Base-by-base conservation (phyloP, 35 echinoderm and acorn worm genomes). In the Diadema setosum region DNA sequence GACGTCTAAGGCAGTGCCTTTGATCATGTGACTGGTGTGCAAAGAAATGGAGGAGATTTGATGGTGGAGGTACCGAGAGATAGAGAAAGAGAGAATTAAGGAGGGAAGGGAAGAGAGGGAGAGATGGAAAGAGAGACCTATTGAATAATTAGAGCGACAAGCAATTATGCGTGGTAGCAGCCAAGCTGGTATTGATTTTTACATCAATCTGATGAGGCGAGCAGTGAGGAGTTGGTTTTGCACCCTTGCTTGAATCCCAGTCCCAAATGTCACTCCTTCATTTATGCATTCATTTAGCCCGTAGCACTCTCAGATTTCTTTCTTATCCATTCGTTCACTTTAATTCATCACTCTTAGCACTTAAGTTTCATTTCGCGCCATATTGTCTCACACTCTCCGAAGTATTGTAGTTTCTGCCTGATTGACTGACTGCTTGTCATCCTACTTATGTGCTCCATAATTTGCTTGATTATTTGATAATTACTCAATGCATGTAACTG, bases 71-170 rank as follows among this genome's bases (percentile, higher is more conserved):
- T n/a, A n/a, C n/a, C n/a, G n/a, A n/a, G n/a, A n/a, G n/a, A n/a
- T n/a, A n/a, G n/a, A n/a, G n/a, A n/a, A n/a, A n/a, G n/a, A n/a
- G n/a, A n/a, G n/a, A n/a, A n/a, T n/a, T n/a, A n/a, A n/a, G n/a
- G n/a, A 50, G 57, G 34, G 40, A 46, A 55, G 76, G 45, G 70
- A 89, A 81, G 61, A 80, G 45, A 60, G 42, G 46, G 18, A 82
- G 45, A 27, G 58, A 59, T n/a, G 57, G 63, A 43, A 56, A 63
- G 67, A 81, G 43, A 40, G 57, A 58, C 60, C 69, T 80, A 84
- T 90, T 84, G 88, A 90, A 83, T 90, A 81, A 90, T 90, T 90
- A 90, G 88, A 67, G 81, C 80, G 88, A 90, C 88, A 90, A 90
- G 88, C 88, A 90, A 90, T 90, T 90, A 90, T 90, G 60, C 80